Percentiles rank a stretch among this genome's conserved stretches.
Conservation (phyloP, 2,888 invertebrate species). For the Drosophila acutilabella region DNA sequence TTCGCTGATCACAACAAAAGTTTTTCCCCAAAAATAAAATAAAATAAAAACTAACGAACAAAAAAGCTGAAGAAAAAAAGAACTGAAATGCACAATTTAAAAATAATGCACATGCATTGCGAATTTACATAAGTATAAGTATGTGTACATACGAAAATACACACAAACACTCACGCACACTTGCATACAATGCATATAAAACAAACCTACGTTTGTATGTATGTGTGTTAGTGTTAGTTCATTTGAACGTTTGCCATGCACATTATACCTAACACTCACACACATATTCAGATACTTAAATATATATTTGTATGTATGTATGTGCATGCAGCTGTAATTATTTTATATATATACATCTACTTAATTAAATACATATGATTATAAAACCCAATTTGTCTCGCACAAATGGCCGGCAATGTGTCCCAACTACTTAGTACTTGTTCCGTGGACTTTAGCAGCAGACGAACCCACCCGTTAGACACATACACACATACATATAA, state of each 20-base stretch:
- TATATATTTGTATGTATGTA: conserved; percentile 9
- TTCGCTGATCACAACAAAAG: conserved; percentile 77
- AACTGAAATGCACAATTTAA: conserved; percentile 60
- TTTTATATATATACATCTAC: conserved; percentile 9
- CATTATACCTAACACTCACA: conserved; percentile 1
- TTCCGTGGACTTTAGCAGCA: conserved; percentile 1
- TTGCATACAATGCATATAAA: conserved; percentile 11
- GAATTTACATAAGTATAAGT: conserved; percentile 37
- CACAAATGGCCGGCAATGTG: conserved; percentile 5
- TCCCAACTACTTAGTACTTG: conserved; percentile 7
- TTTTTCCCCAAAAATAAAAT: conserved; percentile 51
- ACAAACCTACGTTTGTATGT: conserved; percentile 18
- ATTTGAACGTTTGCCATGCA: conserved; percentile 19
- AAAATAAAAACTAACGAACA: conserved; percentile 40
- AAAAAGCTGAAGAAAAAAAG: conserved; percentile 44
- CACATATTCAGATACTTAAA: conserved; percentile 11
- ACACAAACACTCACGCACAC: background rate
- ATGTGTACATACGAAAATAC: conserved; percentile 13
- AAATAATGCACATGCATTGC: conserved; percentile 76
- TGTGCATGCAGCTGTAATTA: conserved; percentile 5
- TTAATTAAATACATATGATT: conserved; percentile 24
- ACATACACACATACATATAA: background rate
- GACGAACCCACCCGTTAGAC: background rate
- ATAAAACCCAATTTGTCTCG: conserved; percentile 8
- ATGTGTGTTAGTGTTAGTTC: conserved; percentile 1